Base-by-base conservation (phyloP, 1,140 invertebrate species). In the Calephelis virginiensis region DNA sequence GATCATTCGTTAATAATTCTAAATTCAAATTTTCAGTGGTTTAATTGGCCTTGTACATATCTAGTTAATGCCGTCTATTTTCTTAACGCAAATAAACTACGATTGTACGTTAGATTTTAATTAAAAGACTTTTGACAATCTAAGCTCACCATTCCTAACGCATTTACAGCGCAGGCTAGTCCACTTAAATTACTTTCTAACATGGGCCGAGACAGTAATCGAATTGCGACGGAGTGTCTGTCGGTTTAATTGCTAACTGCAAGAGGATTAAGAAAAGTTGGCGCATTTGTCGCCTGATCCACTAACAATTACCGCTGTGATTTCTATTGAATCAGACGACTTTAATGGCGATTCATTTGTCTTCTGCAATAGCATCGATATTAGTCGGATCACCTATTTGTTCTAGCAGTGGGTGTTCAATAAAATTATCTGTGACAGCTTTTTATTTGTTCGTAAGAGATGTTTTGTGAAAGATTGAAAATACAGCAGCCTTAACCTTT, bases 171-270 rank as follows among this genome's bases (percentile, higher is more conserved):
- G 46, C 66, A 64, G 61, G 69, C 69, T 75, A 81, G 81, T 83
- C 78, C 68, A 75, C 73, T 75, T 69, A 71, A 79, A 81, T 83
- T 80, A 83, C 75, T 79, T 78, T 78, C 70, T 75, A 78, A 78
- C 77, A 67, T 69, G 75, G 72, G 65, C 69, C 66, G 69, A 68
- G 67, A 68, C 64, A 48, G 70, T 83, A 83, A 82, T 83, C 78
- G 78, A 79, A 72, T 83, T 82, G 75, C 61, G 72, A 74, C 63
- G 59, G 69, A 65, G 62, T 70, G 70, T 65, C 66, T 67, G 68
- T 61, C 72, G 56, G 64, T 76, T 74, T 83, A 82, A 83, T 83
- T 83, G 80, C 67, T 71, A 68, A 63, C 71, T 71, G 71, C 67
- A 65, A 67, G 67, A 64, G 72, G 73, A 77, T 72, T 72, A 70